Percentiles rank a stretch among this genome's conserved stretches.
Conservation (phyloP, 2,888 invertebrate genomes). For the Nomada fabriciana region DNA sequence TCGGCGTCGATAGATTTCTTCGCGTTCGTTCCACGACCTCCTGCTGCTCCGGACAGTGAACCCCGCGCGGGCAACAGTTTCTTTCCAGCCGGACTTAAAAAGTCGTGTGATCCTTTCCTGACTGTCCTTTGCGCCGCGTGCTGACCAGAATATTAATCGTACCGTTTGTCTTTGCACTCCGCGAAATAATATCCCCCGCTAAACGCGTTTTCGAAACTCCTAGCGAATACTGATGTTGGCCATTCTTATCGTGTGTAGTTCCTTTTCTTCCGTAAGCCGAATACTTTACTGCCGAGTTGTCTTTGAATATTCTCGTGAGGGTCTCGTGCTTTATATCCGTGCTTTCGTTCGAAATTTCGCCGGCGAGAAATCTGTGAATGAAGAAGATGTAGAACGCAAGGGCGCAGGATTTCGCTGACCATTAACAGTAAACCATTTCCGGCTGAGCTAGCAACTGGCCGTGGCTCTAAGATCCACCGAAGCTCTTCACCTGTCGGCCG, state of each 20-base stretch:
- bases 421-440: constrained; percentile 54
- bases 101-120: constrained; percentile 43
- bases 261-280: too few relatives aligned
- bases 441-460: constrained; percentile 50
- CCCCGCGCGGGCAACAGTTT: constrained; percentile 35
- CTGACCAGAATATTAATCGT: constrained; percentile 49
- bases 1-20: constrained; percentile 46
- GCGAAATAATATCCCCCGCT: constrained; percentile 20
- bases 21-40: constrained; percentile 57
- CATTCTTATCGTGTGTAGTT: neutral
- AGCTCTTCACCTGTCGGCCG: constrained; percentile 30
- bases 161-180: constrained; percentile 19
- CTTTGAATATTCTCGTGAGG: too few relatives aligned
- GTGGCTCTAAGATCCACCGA: constrained; percentile 49
- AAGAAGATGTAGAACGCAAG: constrained; percentile 6
- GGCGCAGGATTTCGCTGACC: constrained; percentile 53
- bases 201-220: constrained; percentile 18
- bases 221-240: constrained; percentile 10
- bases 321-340: neutral
- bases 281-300: too few relatives aligned
- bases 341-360: neutral
- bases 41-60: constrained; percentile 61
- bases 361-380: neutral
- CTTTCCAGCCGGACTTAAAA: constrained; percentile 53
- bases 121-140: constrained; percentile 42